These are phyloP conservation scores for Lycaena phlaeas DNA, from an alignment of 2,888 invertebrate genomes.

Conservation along the genomic window DNA sequence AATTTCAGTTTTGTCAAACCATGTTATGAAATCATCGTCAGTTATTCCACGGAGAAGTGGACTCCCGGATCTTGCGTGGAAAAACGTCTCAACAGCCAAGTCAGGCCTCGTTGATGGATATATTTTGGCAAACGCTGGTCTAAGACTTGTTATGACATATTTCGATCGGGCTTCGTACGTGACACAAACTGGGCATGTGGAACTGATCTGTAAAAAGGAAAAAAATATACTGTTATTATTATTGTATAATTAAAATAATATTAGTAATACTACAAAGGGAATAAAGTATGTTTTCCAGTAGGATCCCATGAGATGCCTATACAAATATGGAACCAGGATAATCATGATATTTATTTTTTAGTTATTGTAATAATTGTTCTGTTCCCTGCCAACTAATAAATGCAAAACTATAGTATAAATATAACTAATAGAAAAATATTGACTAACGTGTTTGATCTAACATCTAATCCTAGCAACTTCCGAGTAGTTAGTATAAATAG, in stretches of 20 bases:
- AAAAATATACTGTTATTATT: background rate
- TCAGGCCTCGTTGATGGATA: slow-evolving; percentile 76
- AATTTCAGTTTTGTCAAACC: slow-evolving; percentile 75
- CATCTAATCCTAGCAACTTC: no score
- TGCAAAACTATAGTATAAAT: no score
- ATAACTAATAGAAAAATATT: no score
- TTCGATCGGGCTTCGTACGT: slow-evolving; percentile 74
- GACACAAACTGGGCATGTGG: slow-evolving; percentile 75
- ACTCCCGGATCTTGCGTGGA: slow-evolving; percentile 75
- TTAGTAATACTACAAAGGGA: background rate
- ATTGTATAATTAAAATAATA: background rate
- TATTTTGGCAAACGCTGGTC: slow-evolving; percentile 76
- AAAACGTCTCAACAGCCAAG: slow-evolving; percentile 76
- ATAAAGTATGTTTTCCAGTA: no score
- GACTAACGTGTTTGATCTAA: no score
- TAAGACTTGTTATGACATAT: slow-evolving; percentile 73
- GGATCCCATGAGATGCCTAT: no score
- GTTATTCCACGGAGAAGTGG: slow-evolving; percentile 74
- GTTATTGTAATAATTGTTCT: no score
- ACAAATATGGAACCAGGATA: no score
- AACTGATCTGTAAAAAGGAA: slow-evolving; percentile 57
- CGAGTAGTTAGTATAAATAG: no score
- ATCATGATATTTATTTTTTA: no score
- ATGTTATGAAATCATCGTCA: slow-evolving; percentile 77
- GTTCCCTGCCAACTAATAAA: no score